Conservation (phyloP, 2,888 invertebrate genomes). For the Steinernema carpocapsae region DNA sequence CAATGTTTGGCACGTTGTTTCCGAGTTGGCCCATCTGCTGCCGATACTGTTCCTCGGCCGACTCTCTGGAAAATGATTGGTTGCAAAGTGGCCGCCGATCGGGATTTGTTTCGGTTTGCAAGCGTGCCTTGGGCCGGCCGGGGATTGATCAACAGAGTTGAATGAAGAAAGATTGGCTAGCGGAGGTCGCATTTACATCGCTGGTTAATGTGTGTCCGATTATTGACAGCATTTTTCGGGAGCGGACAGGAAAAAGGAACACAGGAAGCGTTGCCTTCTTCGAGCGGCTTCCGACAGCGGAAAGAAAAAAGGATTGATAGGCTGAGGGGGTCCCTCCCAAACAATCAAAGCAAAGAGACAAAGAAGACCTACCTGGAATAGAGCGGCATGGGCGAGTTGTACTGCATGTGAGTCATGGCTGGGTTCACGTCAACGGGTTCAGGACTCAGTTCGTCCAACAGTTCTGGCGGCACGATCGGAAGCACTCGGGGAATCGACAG, state of each 20-base stretch:
- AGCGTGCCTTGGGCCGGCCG: too few species aligned
- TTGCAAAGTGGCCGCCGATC: too few species aligned
- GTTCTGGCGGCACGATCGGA: constrained; percentile 12
- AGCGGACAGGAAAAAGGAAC: neutral
- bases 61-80: constrained; percentile 39
- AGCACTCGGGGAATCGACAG: neutral
- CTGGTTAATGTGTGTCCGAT: constrained; percentile 2
- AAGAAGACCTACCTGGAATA: constrained; percentile 53
- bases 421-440: neutral
- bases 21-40: constrained; percentile 40
- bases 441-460: neutral
- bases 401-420: constrained; percentile 55
- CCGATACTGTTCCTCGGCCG: constrained; percentile 47
- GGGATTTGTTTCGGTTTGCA: too few species aligned
- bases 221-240: constrained; percentile 17
- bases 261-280: neutral
- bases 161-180: too few species aligned
- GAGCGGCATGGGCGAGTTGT: constrained; percentile 60
- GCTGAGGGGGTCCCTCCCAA: too few species aligned
- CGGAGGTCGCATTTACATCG: neutral
- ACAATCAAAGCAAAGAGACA: too few species aligned
- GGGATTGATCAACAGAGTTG: too few species aligned
- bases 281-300: neutral
- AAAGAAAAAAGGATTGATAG: neutral
- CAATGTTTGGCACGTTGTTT: constrained; percentile 36